Evolutionary conservation across 2,888 invertebrate species (phyloP), one percentile per base, ranked within the genome.

Genomic region (Sussaba pulchella): DNA sequence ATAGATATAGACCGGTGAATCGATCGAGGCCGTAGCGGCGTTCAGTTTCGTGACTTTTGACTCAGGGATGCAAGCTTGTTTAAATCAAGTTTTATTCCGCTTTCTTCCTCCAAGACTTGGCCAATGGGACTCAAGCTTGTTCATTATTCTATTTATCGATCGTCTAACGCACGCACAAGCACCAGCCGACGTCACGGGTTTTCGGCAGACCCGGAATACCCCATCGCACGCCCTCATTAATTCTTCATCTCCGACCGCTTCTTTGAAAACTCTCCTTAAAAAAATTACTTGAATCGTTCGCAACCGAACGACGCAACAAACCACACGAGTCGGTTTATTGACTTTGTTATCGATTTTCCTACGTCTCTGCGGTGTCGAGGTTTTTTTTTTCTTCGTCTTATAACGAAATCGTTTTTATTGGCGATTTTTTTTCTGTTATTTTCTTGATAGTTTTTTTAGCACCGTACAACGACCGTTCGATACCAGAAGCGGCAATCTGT

Each of bases 91-190:
- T 84, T 69, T 81, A 64, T 82, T 70, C 73, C 47, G 63, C 78
- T 61, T 54, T 19, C 57, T 67, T 59, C 14, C 31, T 19, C 24
- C 31, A 70, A 76, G 81, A 71, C 75, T 85, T 80, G 43, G 74
- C 64, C 79, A 71, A 82, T 76, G 73, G 45, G 63, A 71, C 78
- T 54, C 78, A 31, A 43, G 81, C 79, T 86, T 84, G 81, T 86
- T 83, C 82, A 86, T 85, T 84, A 84, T 77, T 73, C 73, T 83
- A 84, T 83, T 86, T 84, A 84, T 77, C 76, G 77, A 63, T 43
- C 71, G 83, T 83, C 83, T 80, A 78, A 72, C 74, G 70, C 81
- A 82, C 67, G 66, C 59, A 67, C 39, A 36, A 24, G 21, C 36
- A 10, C 57, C 45, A 59, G 14, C 24, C 39, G 67, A n/a, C n/a